Evolutionary conservation across 2,797 vertebrate genomes (phyloP).

Genomic region (Gymnothorax javanicus): DNA sequence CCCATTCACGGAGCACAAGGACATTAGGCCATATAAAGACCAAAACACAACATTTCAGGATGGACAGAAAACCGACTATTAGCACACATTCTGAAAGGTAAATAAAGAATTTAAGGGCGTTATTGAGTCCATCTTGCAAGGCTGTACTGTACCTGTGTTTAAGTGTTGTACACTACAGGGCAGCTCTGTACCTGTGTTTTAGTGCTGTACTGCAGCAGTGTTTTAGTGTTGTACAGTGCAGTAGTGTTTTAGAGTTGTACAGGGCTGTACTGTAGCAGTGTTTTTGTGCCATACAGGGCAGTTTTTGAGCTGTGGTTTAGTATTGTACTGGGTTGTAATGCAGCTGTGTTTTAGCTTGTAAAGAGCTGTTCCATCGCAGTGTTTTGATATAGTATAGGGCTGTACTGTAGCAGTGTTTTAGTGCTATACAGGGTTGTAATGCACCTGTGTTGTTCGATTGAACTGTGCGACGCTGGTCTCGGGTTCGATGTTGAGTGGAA

Average conservation of each 20-base stretch:
- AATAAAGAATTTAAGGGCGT: no score
- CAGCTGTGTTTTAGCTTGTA: constrained; percentile 5
- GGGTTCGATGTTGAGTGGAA: constrained; percentile 73
- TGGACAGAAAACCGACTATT: no score
- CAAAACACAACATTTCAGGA: no score
- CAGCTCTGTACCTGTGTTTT: not conserved
- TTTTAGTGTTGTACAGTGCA: no score
- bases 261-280: not conserved
- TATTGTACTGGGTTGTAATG: not conserved
- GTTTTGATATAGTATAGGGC: not conserved
- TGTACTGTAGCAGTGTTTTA: not conserved
- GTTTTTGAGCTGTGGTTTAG: no score
- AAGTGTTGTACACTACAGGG: not conserved
- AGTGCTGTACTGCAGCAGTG: no score
- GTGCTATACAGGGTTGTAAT: not conserved
- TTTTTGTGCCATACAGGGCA: not conserved
- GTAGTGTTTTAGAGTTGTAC: not conserved
- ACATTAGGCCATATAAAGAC: no score
- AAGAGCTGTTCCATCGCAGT: not conserved
- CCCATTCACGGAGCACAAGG: no score
- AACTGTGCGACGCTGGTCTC: constrained; percentile 79
- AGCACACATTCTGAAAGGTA: no score
- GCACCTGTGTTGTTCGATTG: constrained; percentile 78
- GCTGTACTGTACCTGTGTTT: not conserved
- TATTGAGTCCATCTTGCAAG: no score